Percentiles rank a stretch among this genome's conserved stretches.
Conservation (phyloP, 2,888 invertebrate species). For the Euproctis similis region DNA sequence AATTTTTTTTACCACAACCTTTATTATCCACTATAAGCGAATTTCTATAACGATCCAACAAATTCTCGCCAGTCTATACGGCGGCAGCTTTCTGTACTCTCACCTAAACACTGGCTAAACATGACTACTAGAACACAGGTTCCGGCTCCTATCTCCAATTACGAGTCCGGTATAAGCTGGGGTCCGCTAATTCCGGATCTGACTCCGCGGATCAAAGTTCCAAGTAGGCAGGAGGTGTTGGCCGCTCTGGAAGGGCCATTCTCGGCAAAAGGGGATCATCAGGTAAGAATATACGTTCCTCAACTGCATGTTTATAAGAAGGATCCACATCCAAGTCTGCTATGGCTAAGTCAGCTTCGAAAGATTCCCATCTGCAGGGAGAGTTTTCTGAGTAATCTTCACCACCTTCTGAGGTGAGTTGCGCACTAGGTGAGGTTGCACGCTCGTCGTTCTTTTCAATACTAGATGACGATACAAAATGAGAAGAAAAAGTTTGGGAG, state of each 20-base stretch:
- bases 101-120: conserved; percentile 42
- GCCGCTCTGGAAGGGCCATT: conserved; percentile 69
- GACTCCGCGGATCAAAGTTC: conserved; percentile 72
- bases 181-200: conserved; percentile 59
- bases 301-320: conserved; percentile 78
- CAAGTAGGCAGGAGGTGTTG: conserved; percentile 74
- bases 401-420: conserved; percentile 74
- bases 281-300: conserved; percentile 77
- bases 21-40: conserved; percentile 63
- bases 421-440: conserved; percentile 74
- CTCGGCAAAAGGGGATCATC: conserved; percentile 75
- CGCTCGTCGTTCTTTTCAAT: conserved; percentile 63
- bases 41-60: conserved; percentile 63
- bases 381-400: conserved; percentile 59
- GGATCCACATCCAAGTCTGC: conserved; percentile 78
- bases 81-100: conserved; percentile 39
- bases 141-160: conserved; percentile 38
- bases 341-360: conserved; percentile 77
- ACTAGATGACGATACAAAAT: conserved; percentile 74
- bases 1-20: conserved; percentile 71
- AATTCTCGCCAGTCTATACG: conserved; percentile 45
- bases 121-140: conserved; percentile 39
- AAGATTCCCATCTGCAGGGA: conserved; percentile 78
- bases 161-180: conserved; percentile 46
- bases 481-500: conserved; percentile 79